Percentiles rank a stretch among this genome's conserved stretches.
These are phyloP conservation scores for Podarcis raffonei DNA, from an alignment of 2,113 vertebrate species.

Conservation along the genomic window DNA sequence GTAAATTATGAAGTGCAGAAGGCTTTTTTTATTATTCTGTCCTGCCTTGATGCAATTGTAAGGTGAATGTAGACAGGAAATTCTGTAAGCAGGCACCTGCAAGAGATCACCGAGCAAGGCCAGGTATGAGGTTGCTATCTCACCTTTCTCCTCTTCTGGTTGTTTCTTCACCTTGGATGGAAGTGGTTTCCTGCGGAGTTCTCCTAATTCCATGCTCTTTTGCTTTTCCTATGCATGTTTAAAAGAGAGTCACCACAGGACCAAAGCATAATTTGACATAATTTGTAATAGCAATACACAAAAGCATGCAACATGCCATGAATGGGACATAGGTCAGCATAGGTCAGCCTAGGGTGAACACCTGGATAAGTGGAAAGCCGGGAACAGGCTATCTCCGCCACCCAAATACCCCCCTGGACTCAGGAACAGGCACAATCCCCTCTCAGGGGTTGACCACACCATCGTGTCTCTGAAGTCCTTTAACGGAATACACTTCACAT, in stretches of 20 bases:
- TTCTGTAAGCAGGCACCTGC: neutral
- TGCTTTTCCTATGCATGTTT: conserved; percentile 45
- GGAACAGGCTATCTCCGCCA: no score
- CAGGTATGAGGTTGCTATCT: conserved; percentile 29
- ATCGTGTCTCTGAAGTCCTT: no score
- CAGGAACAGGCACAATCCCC: no score
- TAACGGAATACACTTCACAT: no score
- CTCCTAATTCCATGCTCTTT: conserved; percentile 64
- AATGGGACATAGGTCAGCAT: neutral
- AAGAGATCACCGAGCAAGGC: no score
- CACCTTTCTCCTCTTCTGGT: conserved; percentile 54
- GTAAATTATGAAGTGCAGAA: neutral
- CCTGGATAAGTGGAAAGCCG: no score
- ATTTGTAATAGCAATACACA: neutral
- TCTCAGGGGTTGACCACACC: no score
- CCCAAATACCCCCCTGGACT: no score
- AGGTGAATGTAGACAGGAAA: neutral
- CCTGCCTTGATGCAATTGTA: neutral
- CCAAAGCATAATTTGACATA: neutral
- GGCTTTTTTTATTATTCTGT: no score
- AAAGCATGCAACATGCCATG: neutral
- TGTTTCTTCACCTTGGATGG: conserved; percentile 61
- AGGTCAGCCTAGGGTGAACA: no score
- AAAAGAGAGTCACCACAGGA: neutral
- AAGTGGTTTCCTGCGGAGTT: conserved; percentile 67